Conservation (phyloP, 2,797 vertebrate genomes). For the Glossophaga mutica region DNA sequence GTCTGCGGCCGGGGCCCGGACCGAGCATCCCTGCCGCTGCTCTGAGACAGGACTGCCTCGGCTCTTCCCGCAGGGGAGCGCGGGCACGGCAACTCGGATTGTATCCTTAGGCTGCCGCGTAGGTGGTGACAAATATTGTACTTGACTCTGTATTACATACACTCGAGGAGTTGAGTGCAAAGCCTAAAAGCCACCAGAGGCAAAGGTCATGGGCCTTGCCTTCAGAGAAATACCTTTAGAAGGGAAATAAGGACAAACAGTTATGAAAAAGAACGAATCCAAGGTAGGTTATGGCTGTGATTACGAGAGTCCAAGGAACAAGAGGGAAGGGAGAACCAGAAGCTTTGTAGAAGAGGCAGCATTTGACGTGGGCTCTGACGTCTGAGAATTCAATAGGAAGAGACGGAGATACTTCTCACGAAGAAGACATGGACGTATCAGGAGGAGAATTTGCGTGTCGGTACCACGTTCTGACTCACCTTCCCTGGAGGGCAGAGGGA, state of each 20-base stretch:
- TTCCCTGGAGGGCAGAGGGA: background rate
- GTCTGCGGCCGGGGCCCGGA: background rate
- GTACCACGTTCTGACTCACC: background rate
- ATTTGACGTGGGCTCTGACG: background rate
- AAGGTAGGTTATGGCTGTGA: background rate
- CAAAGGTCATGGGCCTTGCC: background rate
- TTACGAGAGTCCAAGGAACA: background rate
- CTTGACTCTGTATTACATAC: background rate
- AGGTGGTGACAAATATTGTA: background rate
- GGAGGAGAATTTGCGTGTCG: background rate
- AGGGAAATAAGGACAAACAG: background rate
- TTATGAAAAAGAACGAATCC: background rate
- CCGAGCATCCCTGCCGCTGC: background rate
- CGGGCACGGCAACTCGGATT: too few species aligned
- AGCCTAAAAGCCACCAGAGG: background rate
- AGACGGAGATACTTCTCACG: background rate
- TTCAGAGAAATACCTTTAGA: background rate
- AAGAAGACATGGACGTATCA: background rate
- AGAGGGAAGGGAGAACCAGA: background rate
- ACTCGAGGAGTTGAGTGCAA: background rate
- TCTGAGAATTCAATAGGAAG: background rate
- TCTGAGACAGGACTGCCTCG: background rate
- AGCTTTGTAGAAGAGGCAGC: background rate
- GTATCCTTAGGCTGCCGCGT: background rate
- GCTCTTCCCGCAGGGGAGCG: background rate